These are phyloP conservation scores for Drosophila eugracilis DNA, from an alignment of 1,140 invertebrate species.

Conservation along the genomic window DNA sequence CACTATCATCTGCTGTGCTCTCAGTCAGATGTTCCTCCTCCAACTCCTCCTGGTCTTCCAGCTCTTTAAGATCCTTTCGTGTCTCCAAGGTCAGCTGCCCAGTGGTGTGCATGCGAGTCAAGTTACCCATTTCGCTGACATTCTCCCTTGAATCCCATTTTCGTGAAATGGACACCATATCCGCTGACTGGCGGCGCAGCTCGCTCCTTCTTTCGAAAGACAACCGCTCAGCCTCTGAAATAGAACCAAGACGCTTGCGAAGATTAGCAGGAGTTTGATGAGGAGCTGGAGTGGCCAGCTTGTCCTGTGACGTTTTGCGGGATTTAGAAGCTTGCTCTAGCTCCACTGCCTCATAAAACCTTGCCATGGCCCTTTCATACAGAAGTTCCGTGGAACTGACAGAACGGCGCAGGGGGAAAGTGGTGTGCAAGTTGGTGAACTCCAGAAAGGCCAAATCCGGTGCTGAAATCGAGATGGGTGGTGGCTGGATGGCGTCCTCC, in stretches of 20 bases:
- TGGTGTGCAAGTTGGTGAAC: constrained; percentile 84
- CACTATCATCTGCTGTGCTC: constrained; percentile 70
- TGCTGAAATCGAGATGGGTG: constrained; percentile 91
- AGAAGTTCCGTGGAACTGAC: constrained; percentile 93
- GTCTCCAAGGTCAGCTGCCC: constrained; percentile 28
- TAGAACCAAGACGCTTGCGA: constrained; percentile 78
- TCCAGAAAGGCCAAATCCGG: constrained; percentile 88
- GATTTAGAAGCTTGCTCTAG: constrained; percentile 88
- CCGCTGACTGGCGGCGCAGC: constrained; percentile 73
- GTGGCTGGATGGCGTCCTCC: constrained; percentile 88
- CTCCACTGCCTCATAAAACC: constrained; percentile 91
- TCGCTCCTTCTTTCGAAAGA: constrained; percentile 78
- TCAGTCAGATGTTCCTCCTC: constrained; percentile 66
- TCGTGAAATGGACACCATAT: constrained; percentile 55
- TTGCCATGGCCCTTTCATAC: constrained; percentile 91
- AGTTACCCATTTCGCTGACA: constrained; percentile 42
- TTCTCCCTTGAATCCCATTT: constrained; percentile 81
- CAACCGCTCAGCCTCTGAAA: constrained; percentile 77
- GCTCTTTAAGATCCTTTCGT: background rate
- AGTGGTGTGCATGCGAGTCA: constrained; percentile 35
- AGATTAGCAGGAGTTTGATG: constrained; percentile 47
- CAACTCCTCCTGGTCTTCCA: constrained; percentile 25
- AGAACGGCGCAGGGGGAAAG: constrained; percentile 87
- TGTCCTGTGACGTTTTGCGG: constrained; percentile 65
- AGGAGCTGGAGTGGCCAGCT: constrained; percentile 14